Evolutionary conservation across 1,140 invertebrate genomes (phyloP), one percentile per base, ranked within the genome.

Genomic region (Cydia fagiglandana): DNA sequence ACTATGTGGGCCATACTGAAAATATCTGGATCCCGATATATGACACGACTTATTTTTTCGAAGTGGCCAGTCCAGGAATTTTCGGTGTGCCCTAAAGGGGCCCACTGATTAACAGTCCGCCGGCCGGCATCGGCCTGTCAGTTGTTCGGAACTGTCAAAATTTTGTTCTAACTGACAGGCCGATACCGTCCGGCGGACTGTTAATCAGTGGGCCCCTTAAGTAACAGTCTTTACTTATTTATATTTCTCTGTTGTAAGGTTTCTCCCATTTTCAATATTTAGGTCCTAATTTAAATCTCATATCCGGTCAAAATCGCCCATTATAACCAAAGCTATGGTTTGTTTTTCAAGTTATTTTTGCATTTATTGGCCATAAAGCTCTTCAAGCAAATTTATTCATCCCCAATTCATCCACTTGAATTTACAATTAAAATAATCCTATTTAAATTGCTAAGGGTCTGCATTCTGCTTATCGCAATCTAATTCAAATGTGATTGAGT

Each of bases 361-460:
- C 56, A 61, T 61, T 61, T 61, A 61, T 24, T 24, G 20, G n/a
- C 20, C 56, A 61, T 61, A 61, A 61, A 61, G 17, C 56, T 61
- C 56, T 61, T 61, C 56, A n/a, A n/a, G 2, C 5, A 61, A 61
- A 61, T 61, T 61, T 61, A 61, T 61, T 61, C 56, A 61, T 61
- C 20, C 56, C 56, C 6, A 61, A 61, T 61, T 61, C 56, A 24
- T 61, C 56, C 56, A 61, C 56, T 61, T 61, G 20, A 61, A 61
- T 61, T 61, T 61, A 61, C 56, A 61, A 61, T 61, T 61, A 61
- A 61, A 61, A 61, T 61, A 61, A 61, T 24, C 56, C 56, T n/a
- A 61, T 61, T 61, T 61, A 61, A 61, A 61, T 61, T 61, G 15
- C 56, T 61, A 24, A 61, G 56, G 56, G 56, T 24, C 17, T 12